Base-by-base conservation (phyloP, 2,888 invertebrate species). In the Hydroisotoma schaefferi region DNA sequence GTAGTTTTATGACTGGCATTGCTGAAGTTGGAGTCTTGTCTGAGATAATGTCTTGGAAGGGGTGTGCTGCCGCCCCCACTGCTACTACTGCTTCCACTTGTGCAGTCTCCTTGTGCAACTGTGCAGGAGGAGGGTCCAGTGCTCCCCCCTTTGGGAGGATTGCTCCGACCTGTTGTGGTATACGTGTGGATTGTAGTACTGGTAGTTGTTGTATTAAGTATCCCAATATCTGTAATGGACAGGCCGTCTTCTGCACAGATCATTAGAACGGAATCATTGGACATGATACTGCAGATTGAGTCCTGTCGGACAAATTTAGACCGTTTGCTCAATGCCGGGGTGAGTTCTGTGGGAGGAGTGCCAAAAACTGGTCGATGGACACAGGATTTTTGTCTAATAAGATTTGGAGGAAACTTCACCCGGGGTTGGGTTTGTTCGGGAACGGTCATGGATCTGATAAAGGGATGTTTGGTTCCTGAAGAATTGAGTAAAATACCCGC, bases 11-110 rank as follows among this genome's bases (percentile, higher is more conserved):
- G 68, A 28, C 69, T 69, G 5, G 61, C 72, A 63, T 70, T 74
- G 61, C 69, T 74, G 63, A 67, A 73, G 68, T 67, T 73, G 18
- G 72, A 74, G 68, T 71, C 74, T 52, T 70, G 75, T 26, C 71
- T 70, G 1, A 63, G 57, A 55, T 59, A 72, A 53, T 61, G 55
- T 55, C 61, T 65, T 1, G 48, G 37, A 1, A 61, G 27, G 28
- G 65, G 65, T n/a, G 61, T 61, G 1, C 59, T 49, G 43, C 61
- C 55, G 37, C 37, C 47, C 3, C 18, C 37, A 23, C 46, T 38
- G 28, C 40, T 40, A 22, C 48, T 23, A 12, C 28, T 47, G 12
- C 18, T 6, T 54, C 59, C 15, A 57, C 60, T 38, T 56, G 57
- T 37, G 47, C 52, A 25, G 52, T 59, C 4, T 38, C 48, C 53